These are phyloP conservation scores for Allolobophora icterica DNA, from an alignment of 2,888 invertebrate genomes.

Conservation along the genomic window DNA sequence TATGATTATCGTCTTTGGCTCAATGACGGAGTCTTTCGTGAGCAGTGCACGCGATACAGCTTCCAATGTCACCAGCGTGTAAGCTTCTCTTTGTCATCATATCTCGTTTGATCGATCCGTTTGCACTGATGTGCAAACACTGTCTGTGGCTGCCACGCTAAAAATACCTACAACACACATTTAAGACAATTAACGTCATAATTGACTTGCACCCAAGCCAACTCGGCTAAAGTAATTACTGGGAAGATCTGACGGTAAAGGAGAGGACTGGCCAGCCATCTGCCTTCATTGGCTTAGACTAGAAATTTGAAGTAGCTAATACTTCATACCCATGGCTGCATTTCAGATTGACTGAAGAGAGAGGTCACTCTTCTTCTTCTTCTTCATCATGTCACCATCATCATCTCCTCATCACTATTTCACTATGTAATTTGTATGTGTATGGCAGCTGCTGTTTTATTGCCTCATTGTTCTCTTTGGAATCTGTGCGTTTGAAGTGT, in stretches of 20 bases:
- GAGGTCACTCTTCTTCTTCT: neutral
- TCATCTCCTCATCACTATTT: neutral
- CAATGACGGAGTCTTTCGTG: constrained; percentile 62
- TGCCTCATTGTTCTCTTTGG: neutral
- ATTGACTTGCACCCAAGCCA: no score
- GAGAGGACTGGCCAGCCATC: no score
- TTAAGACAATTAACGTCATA: no score
- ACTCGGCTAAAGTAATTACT: no score
- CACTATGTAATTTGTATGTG: neutral
- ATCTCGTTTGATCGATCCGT: neutral
- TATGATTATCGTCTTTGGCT: constrained; percentile 64
- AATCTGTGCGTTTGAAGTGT: neutral
- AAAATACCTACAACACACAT: no score
- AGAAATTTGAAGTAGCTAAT: neutral
- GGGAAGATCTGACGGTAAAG: no score
- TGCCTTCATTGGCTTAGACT: neutral
- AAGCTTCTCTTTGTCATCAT: neutral
- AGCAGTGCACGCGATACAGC: neutral
- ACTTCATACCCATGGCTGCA: no score
- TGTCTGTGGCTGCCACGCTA: no score
- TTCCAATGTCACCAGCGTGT: neutral
- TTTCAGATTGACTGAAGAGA: no score
- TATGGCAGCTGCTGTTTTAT: neutral
- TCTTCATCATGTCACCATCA: neutral
- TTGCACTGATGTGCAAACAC: no score